These are phyloP conservation scores for Meles meles DNA, from an alignment of 2,113 vertebrate species.

Conservation along the genomic window DNA sequence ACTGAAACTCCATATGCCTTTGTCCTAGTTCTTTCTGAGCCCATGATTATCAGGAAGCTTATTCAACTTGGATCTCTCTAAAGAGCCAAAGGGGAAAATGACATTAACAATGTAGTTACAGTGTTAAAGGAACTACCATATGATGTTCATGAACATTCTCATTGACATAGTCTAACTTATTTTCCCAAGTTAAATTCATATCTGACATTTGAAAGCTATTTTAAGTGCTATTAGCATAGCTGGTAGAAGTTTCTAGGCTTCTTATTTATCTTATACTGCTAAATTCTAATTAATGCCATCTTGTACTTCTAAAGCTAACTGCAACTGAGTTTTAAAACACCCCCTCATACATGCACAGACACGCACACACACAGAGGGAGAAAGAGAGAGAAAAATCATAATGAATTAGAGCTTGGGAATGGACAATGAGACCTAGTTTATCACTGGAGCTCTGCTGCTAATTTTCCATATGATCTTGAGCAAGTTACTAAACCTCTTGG, in stretches of 20 bases:
- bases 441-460: background rate
- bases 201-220: constrained; percentile 64
- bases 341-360: background rate
- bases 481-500: background rate
- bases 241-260: constrained; percentile 26
- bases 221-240: constrained; percentile 53
- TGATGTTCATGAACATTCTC: constrained; percentile 14
- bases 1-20: background rate
- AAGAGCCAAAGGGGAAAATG: background rate
- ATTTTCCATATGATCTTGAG: background rate
- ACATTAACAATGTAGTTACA: background rate
- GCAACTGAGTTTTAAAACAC: constrained; percentile 20
- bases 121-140: background rate
- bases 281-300: constrained; percentile 49
- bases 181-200: constrained; percentile 56
- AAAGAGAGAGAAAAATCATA: background rate
- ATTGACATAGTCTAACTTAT: background rate
- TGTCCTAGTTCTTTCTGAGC: background rate
- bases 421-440: background rate
- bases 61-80: background rate
- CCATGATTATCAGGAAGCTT: background rate
- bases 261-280: constrained; percentile 27
- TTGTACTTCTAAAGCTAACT: constrained; percentile 47
- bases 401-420: background rate
- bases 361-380: background rate